Evolutionary conservation across 2,113 vertebrate species (phyloP).

Genomic region (Dicrurus megarhynchus): DNA sequence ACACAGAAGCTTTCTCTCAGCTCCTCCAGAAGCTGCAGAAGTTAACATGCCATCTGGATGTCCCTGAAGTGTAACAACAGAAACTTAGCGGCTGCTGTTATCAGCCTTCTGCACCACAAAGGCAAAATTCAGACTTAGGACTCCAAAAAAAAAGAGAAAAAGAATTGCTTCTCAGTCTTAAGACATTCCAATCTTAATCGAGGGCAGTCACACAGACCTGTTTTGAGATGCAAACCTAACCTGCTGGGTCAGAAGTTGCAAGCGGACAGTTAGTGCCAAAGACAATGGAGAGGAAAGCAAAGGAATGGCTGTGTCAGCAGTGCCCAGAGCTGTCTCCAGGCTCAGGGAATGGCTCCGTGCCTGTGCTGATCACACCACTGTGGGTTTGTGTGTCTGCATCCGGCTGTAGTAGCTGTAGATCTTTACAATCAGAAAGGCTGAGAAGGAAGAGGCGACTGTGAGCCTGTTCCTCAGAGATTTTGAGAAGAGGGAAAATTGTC

Average conservation of each 20-base stretch:
- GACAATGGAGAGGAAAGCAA: background rate
- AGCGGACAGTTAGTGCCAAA: background rate
- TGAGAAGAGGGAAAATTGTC: background rate
- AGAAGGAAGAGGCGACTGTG: background rate
- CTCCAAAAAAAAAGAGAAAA: too few species aligned
- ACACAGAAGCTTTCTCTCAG: background rate
- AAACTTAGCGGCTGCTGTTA: background rate
- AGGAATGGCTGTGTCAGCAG: background rate
- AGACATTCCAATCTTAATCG: background rate
- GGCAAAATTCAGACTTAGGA: background rate
- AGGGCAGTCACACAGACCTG: background rate
- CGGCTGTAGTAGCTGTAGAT: background rate
- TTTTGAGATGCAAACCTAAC: background rate
- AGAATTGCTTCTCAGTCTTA: background rate
- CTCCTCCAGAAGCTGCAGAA: background rate
- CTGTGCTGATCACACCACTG: background rate
- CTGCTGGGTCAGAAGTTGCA: background rate
- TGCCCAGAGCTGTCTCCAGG: background rate
- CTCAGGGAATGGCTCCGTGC: background rate
- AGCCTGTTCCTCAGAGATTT: background rate
- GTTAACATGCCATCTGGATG: background rate
- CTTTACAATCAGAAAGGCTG: background rate
- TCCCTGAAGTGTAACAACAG: slow-evolving; percentile 9
- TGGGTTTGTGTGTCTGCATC: background rate
- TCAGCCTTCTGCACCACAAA: background rate